These are phyloP conservation scores for Rhynchophorus ferrugineus DNA, from an alignment of 1,140 invertebrate species.

Conservation along the genomic window DNA sequence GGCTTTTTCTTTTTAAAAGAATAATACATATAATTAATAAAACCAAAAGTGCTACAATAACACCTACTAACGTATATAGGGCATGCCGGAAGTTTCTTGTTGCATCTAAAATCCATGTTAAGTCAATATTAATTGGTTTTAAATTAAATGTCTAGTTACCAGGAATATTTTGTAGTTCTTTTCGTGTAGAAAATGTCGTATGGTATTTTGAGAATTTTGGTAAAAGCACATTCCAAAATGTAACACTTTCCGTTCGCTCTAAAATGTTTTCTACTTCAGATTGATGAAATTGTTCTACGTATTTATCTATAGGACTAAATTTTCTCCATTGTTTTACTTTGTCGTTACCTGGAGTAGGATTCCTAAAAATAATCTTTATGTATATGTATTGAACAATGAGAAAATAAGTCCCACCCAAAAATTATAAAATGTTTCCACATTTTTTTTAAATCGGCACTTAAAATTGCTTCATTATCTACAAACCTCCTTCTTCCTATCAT, in stretches of 20 bases:
- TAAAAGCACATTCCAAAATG: conserved; percentile 34
- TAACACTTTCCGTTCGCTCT: conserved; percentile 16
- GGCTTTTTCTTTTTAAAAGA: conserved; percentile 40
- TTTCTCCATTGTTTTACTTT: conserved; percentile 47
- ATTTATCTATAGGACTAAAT: conserved; percentile 46
- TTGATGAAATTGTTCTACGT: conserved; percentile 40
- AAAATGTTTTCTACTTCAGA: conserved; percentile 14
- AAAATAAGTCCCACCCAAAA: conserved; percentile 50
- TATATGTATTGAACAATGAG: background rate
- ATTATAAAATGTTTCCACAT: conserved; percentile 54
- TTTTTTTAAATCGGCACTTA: conserved; percentile 49
- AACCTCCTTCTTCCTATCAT: conserved; percentile 50
- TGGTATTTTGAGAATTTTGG: conserved; percentile 26
- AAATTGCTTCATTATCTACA: conserved; percentile 47
- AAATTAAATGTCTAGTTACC: conserved; percentile 19
- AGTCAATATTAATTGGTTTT: conserved; percentile 1
- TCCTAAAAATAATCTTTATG: conserved; percentile 25
- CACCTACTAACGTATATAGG: conserved; percentile 43
- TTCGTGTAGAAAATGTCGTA: conserved; percentile 22
- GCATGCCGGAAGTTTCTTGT: conserved; percentile 41
- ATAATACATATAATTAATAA: conserved; percentile 42
- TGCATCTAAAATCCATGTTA: conserved; percentile 35
- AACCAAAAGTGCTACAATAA: conserved; percentile 41
- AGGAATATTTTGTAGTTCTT: conserved; percentile 30
- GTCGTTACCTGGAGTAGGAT: conserved; percentile 47